Base-by-base conservation (phyloP, 2,888 invertebrate genomes). In the Caenorhabditis macrosperma region DNA sequence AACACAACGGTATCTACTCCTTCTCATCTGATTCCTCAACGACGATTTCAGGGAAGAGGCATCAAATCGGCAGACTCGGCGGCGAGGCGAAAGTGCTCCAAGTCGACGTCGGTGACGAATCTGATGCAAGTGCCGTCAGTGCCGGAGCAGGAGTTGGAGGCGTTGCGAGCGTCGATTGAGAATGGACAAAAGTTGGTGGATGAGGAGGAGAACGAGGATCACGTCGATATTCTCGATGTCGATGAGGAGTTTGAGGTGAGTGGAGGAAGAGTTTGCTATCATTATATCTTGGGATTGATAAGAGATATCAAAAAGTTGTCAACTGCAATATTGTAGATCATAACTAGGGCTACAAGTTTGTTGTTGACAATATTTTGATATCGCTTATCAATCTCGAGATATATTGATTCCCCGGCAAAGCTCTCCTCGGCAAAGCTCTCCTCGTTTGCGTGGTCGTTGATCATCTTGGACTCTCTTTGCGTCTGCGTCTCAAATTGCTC, bases 221-320 rank as follows among this genome's bases (percentile, higher is more conserved):
- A 54, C 35, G 17, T 69, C 9, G 69, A 67, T 5, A 59, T 75
- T 12, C 17, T 80, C 26, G 69, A 80, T 57, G 33, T 80, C n/a
- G 80, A 81, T 41, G 80, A 81, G 0, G 80, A 81, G 30, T 80
- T 80, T 38, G 80, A 80, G n/a, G n/a, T n/a, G n/a, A n/a, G n/a
- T 48, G 74, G 64, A 22, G 5, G 30, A 2, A 5, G 0, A 24
- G 15, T 22, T 38, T 22, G 24, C 0, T 17, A 12, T 1, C 33
- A 24, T 17, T 46, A 17, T n/a, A n/a, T n/a, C n/a, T n/a, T n/a
- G n/a, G n/a, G n/a, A n/a, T n/a, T n/a, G n/a, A n/a, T n/a, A n/a
- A n/a, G n/a, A n/a, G n/a, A n/a, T n/a, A n/a, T n/a, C n/a, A n/a
- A n/a, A n/a, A n/a, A n/a, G n/a, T n/a, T n/a, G n/a, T n/a, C n/a